Percentiles rank a stretch among this genome's conserved stretches.
Evolutionary conservation across 2,113 vertebrate genomes (phyloP).

Genomic region (Pachycephala philippinensis): DNA sequence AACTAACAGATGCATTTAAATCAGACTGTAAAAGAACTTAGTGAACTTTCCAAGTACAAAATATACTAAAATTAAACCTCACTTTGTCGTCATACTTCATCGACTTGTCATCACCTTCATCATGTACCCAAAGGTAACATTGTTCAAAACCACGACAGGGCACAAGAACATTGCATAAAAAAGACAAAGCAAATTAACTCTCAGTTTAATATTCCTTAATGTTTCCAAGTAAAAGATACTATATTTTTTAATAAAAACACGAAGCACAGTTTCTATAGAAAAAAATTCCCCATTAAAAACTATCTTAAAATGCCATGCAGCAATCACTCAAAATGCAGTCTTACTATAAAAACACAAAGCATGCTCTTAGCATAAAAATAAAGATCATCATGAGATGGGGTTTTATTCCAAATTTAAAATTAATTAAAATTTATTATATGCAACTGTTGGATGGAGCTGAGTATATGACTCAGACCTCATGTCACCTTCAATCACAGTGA

Average conservation of each 20-base stretch:
- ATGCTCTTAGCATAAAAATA: not conserved
- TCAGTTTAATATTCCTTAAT: not conserved
- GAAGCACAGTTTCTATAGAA: not conserved
- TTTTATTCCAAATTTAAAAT: constrained; percentile 12
- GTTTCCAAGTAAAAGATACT: not conserved
- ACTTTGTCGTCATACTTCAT: constrained; percentile 1
- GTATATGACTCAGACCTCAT: constrained; percentile 15
- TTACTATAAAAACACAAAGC: not conserved
- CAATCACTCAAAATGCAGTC: not conserved
- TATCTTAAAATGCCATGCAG: not conserved
- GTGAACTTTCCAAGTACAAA: not conserved
- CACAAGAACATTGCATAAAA: not conserved
- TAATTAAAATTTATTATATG: constrained; percentile 26
- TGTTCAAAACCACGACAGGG: not conserved
- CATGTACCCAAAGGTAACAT: not conserved
- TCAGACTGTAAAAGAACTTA: constrained; percentile 2
- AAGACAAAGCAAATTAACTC: not conserved
- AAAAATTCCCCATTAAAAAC: not conserved
- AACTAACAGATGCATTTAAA: constrained; percentile 14
- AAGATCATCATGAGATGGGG: not conserved
- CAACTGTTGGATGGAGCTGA: not conserved
- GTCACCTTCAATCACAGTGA: constrained; percentile 28
- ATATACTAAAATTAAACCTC: constrained; percentile 21
- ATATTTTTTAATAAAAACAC: not conserved
- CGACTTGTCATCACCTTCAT: not conserved